Conservation (phyloP, 2,797 vertebrate genomes). For the Anniella stebbinsi region DNA sequence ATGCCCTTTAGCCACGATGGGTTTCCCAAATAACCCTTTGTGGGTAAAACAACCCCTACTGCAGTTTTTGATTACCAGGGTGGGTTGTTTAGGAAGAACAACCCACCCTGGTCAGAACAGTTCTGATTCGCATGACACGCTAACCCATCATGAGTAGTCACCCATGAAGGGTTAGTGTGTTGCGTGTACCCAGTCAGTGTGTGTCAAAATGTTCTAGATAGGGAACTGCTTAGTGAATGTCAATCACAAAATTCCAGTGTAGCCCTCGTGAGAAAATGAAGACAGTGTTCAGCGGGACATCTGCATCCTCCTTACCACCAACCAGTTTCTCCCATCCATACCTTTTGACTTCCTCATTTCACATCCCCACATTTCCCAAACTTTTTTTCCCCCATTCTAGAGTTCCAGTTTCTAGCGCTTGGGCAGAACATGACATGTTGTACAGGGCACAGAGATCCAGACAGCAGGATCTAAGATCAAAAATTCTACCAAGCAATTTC, state of each 20-base stretch:
- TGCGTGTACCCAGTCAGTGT: too few relatives aligned
- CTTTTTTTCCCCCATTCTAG: neutral
- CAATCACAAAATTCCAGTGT: neutral
- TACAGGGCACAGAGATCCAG: neutral
- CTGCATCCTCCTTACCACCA: neutral
- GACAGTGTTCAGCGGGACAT: neutral
- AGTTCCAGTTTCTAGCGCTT: neutral
- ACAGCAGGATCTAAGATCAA: neutral
- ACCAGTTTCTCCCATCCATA: too few relatives aligned
- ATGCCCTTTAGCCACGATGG: too few relatives aligned
- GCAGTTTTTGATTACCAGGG: too few relatives aligned
- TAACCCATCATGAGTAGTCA: too few relatives aligned
- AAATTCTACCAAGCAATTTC: constrained; percentile 4
- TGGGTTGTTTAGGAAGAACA: too few relatives aligned
- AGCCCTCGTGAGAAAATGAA: neutral
- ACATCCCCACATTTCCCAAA: neutral
- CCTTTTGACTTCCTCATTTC: too few relatives aligned
- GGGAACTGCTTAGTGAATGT: neutral
- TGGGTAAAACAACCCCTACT: too few relatives aligned
- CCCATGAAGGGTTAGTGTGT: too few relatives aligned
- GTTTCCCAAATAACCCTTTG: neutral
- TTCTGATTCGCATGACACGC: too few relatives aligned
- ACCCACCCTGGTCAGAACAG: too few relatives aligned
- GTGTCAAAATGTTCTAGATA: neutral
- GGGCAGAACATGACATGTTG: neutral